Evolutionary conservation across 2,888 invertebrate genomes (phyloP).

Genomic region (Thysanoteuthis rhombus): DNA sequence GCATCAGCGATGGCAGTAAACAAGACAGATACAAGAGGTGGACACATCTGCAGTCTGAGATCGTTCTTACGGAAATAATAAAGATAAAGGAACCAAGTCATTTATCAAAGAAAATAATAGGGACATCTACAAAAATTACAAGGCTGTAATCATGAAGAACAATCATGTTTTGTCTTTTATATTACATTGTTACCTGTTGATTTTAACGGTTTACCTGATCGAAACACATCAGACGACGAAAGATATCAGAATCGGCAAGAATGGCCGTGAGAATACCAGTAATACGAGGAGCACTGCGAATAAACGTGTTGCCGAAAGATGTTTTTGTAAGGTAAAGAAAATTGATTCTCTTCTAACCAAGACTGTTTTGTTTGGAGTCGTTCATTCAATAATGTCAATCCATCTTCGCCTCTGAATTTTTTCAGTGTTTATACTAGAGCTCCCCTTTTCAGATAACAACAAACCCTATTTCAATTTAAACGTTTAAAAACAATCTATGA

Average conservation of each 20-base stretch:
- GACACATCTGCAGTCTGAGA: background rate
- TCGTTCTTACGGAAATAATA: background rate
- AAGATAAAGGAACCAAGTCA: background rate
- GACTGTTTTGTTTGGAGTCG: background rate
- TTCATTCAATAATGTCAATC: background rate
- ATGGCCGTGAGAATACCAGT: background rate
- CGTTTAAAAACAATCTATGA: too few relatives aligned
- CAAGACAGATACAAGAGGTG: background rate
- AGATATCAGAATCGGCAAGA: background rate
- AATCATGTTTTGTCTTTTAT: background rate
- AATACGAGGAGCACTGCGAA: conserved; percentile 35
- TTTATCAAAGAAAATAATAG: background rate
- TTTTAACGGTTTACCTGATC: background rate
- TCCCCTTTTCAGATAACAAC: too few relatives aligned
- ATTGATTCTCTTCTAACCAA: background rate
- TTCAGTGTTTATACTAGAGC: too few relatives aligned
- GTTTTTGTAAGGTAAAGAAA: conserved; percentile 60
- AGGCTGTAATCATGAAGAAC: background rate
- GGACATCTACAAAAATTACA: background rate
- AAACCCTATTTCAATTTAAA: too few relatives aligned
- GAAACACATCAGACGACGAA: background rate
- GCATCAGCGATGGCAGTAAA: background rate
- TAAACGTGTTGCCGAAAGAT: conserved; percentile 53
- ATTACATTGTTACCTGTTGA: background rate
- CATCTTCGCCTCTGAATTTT: too few relatives aligned